Percentiles rank a stretch among this genome's conserved stretches.
phyloP scores from a whole-genome alignment of 2,797 vertebrate genomes.

The Prunella strophiata region DNA sequence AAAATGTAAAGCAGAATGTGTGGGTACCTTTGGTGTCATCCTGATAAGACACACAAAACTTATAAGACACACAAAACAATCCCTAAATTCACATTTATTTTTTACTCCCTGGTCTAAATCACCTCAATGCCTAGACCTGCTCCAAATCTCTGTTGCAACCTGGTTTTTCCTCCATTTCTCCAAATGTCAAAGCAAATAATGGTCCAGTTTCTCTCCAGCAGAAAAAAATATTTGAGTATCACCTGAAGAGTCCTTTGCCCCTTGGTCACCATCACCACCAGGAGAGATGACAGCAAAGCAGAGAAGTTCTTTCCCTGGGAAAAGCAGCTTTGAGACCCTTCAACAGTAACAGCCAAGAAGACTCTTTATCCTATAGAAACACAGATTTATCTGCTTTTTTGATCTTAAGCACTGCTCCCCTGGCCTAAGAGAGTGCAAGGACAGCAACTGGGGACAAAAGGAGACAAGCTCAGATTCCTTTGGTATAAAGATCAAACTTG shows the following conservation, averaged over 20 bases:
- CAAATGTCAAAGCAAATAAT: background rate
- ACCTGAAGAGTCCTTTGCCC: background rate
- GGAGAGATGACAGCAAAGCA: background rate
- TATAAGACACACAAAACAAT: background rate
- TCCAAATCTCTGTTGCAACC: background rate
- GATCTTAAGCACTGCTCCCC: background rate
- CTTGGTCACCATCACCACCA: background rate
- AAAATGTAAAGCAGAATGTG: background rate
- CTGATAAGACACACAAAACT: background rate
- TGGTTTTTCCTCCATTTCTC: background rate
- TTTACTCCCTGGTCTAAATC: background rate
- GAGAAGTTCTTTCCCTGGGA: background rate
- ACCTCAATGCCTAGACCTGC: background rate
- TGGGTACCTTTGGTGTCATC: background rate
- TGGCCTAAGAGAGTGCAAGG: background rate
- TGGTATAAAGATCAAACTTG: background rate
- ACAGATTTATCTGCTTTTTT: background rate
- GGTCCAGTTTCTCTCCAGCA: background rate
- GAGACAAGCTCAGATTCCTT: background rate
- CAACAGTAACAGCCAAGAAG: background rate
- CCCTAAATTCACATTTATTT: background rate
- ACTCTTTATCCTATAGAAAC: background rate
- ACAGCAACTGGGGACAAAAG: background rate
- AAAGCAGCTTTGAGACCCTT: background rate
- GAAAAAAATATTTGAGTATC: background rate